These are phyloP conservation scores for Chloroclysta siterata DNA, from an alignment of 2,888 invertebrate species.

Conservation along the genomic window DNA sequence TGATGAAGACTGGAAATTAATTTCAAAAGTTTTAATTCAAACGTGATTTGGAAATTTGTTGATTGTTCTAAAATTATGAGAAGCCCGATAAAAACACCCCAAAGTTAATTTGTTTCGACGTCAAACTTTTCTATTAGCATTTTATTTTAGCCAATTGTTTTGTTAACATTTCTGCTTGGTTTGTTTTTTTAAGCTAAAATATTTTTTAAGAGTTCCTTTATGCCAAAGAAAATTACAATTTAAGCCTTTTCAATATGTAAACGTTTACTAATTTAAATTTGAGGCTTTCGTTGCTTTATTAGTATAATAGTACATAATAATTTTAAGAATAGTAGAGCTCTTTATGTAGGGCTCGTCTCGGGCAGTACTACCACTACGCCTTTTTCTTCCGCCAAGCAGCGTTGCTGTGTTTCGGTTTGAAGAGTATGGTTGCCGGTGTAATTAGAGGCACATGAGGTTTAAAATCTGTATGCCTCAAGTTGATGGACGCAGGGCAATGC, in stretches of 20 bases:
- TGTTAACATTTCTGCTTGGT: slow-evolving; percentile 19
- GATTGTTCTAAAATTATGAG: slow-evolving; percentile 33
- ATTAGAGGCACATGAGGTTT: too few species aligned
- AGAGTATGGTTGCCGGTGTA: too few species aligned
- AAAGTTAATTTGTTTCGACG: slow-evolving; percentile 34
- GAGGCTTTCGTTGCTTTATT: not conserved
- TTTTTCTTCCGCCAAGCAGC: too few species aligned
- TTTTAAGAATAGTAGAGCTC: too few species aligned
- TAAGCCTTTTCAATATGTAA: not conserved
- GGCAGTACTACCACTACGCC: too few species aligned
- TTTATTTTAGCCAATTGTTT: slow-evolving; percentile 24
- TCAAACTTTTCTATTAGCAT: slow-evolving; percentile 30
- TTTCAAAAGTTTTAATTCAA: slow-evolving; percentile 28
- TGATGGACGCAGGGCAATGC: too few species aligned
- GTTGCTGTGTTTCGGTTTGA: too few species aligned
- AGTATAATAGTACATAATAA: too few species aligned
- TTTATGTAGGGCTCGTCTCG: too few species aligned
- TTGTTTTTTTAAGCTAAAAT: slow-evolving; percentile 12
- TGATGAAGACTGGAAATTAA: slow-evolving; percentile 13
- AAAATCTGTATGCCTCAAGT: too few species aligned
- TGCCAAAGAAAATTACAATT: not conserved
- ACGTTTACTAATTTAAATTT: not conserved
- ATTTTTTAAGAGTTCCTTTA: slow-evolving; percentile 6
- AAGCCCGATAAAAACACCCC: slow-evolving; percentile 32
- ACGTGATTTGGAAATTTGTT: slow-evolving; percentile 34